Evolutionary conservation across 2,888 invertebrate species (phyloP).

Genomic region (Cremastobaeus sp.): DNA sequence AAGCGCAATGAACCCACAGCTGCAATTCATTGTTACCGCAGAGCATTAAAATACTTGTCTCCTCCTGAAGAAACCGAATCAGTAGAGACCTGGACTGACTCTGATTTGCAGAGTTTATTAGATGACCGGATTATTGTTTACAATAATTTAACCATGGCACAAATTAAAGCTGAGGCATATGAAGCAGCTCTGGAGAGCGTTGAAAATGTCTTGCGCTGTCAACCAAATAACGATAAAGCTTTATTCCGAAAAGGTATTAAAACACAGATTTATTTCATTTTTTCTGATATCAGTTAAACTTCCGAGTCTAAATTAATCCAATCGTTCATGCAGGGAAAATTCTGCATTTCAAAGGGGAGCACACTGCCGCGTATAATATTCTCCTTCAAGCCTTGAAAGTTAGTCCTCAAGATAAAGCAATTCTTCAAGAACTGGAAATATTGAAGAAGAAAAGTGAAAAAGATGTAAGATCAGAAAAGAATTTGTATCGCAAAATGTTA

Average conservation of each 20-base stretch:
- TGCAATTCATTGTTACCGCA: constrained; percentile 92
- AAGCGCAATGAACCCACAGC: constrained; percentile 87
- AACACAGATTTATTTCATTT: too few relatives aligned
- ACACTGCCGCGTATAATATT: constrained; percentile 84
- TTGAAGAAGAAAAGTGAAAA: constrained; percentile 81
- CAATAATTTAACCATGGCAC: constrained; percentile 95
- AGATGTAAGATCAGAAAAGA: constrained; percentile 82
- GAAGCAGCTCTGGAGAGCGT: constrained; percentile 91
- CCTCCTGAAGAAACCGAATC: constrained; percentile 82
- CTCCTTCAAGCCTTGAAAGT: constrained; percentile 82
- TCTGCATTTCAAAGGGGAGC: constrained; percentile 84
- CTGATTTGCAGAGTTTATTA: constrained; percentile 83
- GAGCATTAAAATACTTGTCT: constrained; percentile 90
- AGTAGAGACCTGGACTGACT: constrained; percentile 78
- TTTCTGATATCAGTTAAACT: too few relatives aligned
- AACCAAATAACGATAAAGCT: constrained; percentile 94
- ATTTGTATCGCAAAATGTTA: constrained; percentile 85
- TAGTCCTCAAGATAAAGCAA: constrained; percentile 83
- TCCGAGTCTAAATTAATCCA: too few relatives aligned
- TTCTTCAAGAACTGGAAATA: constrained; percentile 81
- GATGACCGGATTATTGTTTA: constrained; percentile 91
- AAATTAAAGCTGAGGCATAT: constrained; percentile 91
- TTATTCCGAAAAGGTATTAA: constrained; percentile 90
- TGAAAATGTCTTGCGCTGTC: constrained; percentile 88
- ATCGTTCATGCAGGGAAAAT: constrained; percentile 82